These are phyloP conservation scores for Procapra przewalskii DNA, from an alignment of 2,113 vertebrate genomes.

Conservation along the genomic window DNA sequence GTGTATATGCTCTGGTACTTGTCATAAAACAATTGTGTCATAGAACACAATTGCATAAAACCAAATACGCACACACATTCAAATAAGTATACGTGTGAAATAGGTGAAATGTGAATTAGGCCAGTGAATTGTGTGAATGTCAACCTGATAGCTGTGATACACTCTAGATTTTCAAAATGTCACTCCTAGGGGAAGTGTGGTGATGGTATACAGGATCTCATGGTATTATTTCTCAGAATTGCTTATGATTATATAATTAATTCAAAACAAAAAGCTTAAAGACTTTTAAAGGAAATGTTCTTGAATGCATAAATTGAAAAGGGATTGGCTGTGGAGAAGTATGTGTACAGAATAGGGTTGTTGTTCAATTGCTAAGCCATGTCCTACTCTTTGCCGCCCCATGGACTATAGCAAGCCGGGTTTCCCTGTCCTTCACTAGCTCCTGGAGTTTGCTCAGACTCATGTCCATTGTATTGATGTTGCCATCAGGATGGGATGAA, in stretches of 20 bases:
- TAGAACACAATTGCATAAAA: accelerated
- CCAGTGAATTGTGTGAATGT: too few species aligned
- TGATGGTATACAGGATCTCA: background rate
- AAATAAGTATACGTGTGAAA: background rate
- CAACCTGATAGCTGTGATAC: background rate
- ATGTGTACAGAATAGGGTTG: background rate
- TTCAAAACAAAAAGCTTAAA: background rate
- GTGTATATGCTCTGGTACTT: too few species aligned
- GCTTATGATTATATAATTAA: background rate
- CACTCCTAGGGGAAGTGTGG: background rate
- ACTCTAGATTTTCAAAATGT: background rate
- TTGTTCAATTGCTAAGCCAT: background rate
- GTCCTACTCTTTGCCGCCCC: background rate
- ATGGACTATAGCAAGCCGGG: background rate
- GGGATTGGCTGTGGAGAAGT: too few species aligned
- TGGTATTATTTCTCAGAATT: background rate
- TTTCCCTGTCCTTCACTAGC: background rate
- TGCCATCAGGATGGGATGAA: background rate
- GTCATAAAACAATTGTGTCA: background rate
- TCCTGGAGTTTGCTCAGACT: background rate
- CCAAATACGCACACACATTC: accelerated
- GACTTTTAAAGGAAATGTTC: background rate
- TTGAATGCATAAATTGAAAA: background rate
- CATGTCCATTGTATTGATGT: background rate
- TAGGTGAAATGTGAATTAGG: too few species aligned